A percentile compares a stretch with the other conserved stretches of the same genome.
phyloP scores from a whole-genome alignment of 2,797 vertebrate genomes.

The Etheostoma perlongum region DNA sequence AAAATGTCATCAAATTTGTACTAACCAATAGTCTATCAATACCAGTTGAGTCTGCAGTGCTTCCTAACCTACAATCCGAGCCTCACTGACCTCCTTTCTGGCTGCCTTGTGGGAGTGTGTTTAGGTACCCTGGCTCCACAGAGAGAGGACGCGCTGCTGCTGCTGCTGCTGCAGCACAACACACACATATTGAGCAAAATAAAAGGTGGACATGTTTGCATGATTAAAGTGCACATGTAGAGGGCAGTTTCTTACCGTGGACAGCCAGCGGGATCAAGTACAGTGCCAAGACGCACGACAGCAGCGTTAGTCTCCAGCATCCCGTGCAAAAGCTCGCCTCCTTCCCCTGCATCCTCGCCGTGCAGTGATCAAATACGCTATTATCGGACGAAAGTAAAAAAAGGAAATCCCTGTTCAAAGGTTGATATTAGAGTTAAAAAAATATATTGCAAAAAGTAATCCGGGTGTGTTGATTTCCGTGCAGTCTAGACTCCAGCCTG shows the following conservation, averaged over 20 bases:
- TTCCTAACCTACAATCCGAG: conserved; percentile 72
- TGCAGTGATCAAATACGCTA: conserved; percentile 28
- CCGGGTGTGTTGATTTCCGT: conserved; percentile 45
- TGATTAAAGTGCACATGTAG: conserved; percentile 12
- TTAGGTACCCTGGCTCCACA: conserved; percentile 29
- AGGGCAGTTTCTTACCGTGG: conserved; percentile 77
- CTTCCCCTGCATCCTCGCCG: conserved; percentile 74
- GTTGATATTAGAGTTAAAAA: conserved; percentile 41
- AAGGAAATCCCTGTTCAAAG: conserved; percentile 5
- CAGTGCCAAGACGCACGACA: conserved; percentile 78
- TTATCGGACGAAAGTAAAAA: background rate
- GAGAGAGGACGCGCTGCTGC: conserved; percentile 38
- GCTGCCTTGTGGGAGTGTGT: conserved; percentile 60
- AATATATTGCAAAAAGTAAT: conserved; percentile 57
- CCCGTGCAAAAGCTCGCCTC: conserved; percentile 66
- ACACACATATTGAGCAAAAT: background rate
- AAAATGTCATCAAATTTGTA: background rate
- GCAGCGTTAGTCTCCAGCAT: conserved; percentile 80
- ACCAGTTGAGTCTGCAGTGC: conserved; percentile 25
- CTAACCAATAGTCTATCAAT: background rate
- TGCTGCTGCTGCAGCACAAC: conserved; percentile 41
- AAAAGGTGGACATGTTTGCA: background rate
- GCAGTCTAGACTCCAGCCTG: conserved; percentile 75
- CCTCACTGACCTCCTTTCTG: conserved; percentile 75
- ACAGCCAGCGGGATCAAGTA: conserved; percentile 74